These are phyloP conservation scores for Atrina japonica DNA, from an alignment of 2,888 invertebrate genomes.

Conservation along the genomic window DNA sequence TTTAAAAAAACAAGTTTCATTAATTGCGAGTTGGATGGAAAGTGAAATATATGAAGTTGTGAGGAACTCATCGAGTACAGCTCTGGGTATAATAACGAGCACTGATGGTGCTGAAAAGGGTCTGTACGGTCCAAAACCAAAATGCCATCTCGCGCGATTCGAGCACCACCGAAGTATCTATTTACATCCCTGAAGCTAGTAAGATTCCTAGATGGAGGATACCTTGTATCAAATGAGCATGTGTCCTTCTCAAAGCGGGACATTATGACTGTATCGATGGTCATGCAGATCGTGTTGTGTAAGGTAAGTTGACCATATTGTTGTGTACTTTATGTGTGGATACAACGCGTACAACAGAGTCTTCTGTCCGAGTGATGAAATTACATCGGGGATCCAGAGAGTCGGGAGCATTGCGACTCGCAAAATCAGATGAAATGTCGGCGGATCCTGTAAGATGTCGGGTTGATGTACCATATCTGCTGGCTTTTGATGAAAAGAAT, in stretches of 20 bases:
- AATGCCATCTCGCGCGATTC: constrained; percentile 41
- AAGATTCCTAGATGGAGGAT: no score
- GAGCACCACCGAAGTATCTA: constrained; percentile 30
- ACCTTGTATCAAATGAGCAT: constrained; percentile 46
- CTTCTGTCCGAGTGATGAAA: constrained; percentile 24
- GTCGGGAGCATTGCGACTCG: constrained; percentile 46
- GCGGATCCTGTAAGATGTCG: constrained; percentile 32
- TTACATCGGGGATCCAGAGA: constrained; percentile 36
- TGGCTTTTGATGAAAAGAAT: constrained; percentile 41
- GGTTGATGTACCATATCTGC: constrained; percentile 34
- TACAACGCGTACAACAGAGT: constrained; percentile 30
- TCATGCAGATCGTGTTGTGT: constrained; percentile 43
- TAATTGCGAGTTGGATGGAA: constrained; percentile 30
- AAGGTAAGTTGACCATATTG: constrained; percentile 23
- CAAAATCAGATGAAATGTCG: constrained; percentile 41
- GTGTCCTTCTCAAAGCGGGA: constrained; percentile 41
- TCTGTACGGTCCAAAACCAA: constrained; percentile 32
- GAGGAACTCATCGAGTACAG: constrained; percentile 5
- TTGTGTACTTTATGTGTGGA: constrained; percentile 18
- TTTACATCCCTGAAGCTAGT: constrained; percentile 49
- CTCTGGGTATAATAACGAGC: constrained; percentile 6
- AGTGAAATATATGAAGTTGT: constrained; percentile 17
- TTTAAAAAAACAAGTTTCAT: constrained; percentile 32
- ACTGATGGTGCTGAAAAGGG: background rate
- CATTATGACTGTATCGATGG: constrained; percentile 42